Evolutionary conservation across 2,797 vertebrate species (phyloP).

Genomic region (Phalloptychus januarius): DNA sequence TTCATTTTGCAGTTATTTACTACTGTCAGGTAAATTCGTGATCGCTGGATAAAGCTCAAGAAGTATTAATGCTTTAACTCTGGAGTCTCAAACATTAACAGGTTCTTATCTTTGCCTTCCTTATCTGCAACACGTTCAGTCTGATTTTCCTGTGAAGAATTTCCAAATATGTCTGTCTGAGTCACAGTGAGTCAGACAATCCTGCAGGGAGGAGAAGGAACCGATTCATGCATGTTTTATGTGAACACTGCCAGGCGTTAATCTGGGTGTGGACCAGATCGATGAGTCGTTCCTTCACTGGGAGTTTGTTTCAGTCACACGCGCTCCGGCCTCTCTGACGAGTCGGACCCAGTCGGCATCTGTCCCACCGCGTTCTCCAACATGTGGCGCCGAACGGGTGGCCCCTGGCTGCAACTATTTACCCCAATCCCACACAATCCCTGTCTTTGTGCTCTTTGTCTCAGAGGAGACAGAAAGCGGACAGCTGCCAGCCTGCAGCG

Average conservation of each 20-base stretch:
- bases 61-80: not conserved
- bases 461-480: conserved; percentile 21
- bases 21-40: not conserved
- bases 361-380: conserved; percentile 39
- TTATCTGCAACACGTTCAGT: not conserved
- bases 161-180: conserved; percentile 22
- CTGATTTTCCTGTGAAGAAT: not conserved
- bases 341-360: conserved; percentile 25
- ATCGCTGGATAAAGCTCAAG: not conserved
- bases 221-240: conserved; percentile 20
- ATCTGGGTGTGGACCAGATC: conserved; percentile 7
- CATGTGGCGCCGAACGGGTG: conserved; percentile 44
- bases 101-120: not conserved
- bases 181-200: conserved; percentile 42
- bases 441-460: conserved; percentile 40
- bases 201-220: conserved; percentile 33
- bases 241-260: not conserved
- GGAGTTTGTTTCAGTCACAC: conserved; percentile 4
- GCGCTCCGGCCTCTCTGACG: not conserved
- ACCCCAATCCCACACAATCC: conserved; percentile 40
- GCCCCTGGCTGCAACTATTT: conserved; percentile 43
- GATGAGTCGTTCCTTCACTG: not conserved
- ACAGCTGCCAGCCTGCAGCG: conserved; percentile 45
- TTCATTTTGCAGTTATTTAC: too few species aligned
- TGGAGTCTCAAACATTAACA: not conserved